A percentile compares a stretch with the other conserved stretches of the same genome.
Conservation (phyloP, 2,888 invertebrate species). For the Dromius quadrimaculatus region DNA sequence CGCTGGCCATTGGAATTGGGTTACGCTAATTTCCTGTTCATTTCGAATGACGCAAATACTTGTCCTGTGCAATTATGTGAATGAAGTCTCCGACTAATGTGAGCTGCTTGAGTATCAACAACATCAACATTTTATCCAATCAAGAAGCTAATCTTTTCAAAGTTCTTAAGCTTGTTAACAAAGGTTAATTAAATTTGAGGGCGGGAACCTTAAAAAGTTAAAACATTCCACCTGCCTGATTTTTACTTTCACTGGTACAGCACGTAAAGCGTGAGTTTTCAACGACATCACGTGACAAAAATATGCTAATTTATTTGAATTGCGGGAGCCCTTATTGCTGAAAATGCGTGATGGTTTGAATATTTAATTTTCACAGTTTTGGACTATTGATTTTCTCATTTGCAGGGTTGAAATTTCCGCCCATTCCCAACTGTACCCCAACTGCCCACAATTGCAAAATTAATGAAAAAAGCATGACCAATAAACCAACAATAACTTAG, state of each 20-base stretch:
- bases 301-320: slow-evolving; percentile 25
- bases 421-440: too few relatives aligned
- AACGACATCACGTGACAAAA: slow-evolving; percentile 27
- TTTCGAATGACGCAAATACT: slow-evolving; percentile 50
- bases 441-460: too few relatives aligned
- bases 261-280: slow-evolving; percentile 6
- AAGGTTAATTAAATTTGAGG: too few relatives aligned
- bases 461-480: too few relatives aligned
- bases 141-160: too few relatives aligned
- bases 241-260: slow-evolving; percentile 23
- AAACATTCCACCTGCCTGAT: slow-evolving; percentile 18
- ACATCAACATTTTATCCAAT: too few relatives aligned
- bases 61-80: slow-evolving; percentile 47
- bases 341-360: slow-evolving; percentile 18
- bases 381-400: slow-evolving; percentile 10
- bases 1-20: slow-evolving; percentile 43
- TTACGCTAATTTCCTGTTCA: slow-evolving; percentile 51
- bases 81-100: too few relatives aligned
- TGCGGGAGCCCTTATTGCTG: slow-evolving; percentile 5
- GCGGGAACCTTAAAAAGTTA: too few relatives aligned
- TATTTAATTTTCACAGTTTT: slow-evolving; percentile 31
- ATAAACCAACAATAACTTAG: too few relatives aligned
- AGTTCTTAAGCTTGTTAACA: too few relatives aligned
- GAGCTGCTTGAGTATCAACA: too few relatives aligned
- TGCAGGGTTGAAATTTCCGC: neutral